phyloP scores from a whole-genome alignment of 2,113 vertebrate species.

The Epinephelus fuscoguttatus region DNA sequence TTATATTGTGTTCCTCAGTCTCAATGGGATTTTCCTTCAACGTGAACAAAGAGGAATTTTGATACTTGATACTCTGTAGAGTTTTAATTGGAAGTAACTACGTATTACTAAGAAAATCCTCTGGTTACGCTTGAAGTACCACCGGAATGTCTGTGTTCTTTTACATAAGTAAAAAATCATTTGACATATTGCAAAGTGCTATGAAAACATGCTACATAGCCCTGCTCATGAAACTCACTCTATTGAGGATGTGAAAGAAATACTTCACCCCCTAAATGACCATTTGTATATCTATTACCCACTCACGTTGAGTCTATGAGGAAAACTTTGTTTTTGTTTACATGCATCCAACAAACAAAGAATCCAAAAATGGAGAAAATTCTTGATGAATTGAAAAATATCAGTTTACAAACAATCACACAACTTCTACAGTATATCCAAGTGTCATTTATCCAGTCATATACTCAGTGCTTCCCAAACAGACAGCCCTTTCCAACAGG shows the following conservation, averaged over 20 bases:
- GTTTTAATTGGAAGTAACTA: not conserved
- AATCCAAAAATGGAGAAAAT: too few relatives aligned
- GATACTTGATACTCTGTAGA: conserved; percentile 6
- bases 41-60: conserved; percentile 24
- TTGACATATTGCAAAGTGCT: not conserved
- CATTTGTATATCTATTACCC: too few relatives aligned
- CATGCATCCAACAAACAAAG: too few relatives aligned
- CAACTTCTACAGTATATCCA: too few relatives aligned
- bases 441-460: too few relatives aligned
- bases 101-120: not conserved
- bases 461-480: too few relatives aligned
- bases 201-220: not conserved
- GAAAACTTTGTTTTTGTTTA: too few relatives aligned
- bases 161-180: not conserved
- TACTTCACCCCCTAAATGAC: too few relatives aligned
- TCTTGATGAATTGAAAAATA: too few relatives aligned
- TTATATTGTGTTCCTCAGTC: conserved; percentile 41
- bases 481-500: too few relatives aligned
- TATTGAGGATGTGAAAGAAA: not conserved
- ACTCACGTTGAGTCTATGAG: too few relatives aligned
- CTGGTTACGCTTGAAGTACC: not conserved
- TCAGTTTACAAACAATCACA: too few relatives aligned
- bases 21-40: conserved; percentile 48
- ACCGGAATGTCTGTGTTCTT: not conserved
- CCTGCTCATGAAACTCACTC: not conserved